phyloP scores from a whole-genome alignment of 2,888 invertebrate species.

The Isoperla grammatica region DNA sequence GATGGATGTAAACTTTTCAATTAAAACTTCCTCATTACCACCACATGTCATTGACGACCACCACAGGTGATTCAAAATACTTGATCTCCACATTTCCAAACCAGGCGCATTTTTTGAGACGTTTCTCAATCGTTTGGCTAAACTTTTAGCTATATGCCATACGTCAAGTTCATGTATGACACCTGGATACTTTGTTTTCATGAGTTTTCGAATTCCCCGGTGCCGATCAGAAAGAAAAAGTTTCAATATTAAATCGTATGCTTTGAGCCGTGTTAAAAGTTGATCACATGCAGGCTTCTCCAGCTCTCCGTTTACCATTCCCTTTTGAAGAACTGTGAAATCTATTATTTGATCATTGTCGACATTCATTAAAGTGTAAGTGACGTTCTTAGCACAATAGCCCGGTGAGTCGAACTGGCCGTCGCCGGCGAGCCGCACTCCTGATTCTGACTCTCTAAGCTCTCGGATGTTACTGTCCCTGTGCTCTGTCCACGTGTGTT shows the following conservation, averaged over 20 bases:
- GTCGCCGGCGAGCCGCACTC: slow-evolving; percentile 24
- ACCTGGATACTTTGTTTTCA: no score
- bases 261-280: neutral
- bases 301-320: neutral
- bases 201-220: no score
- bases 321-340: slow-evolving; percentile 21
- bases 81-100: neutral
- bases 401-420: slow-evolving; percentile 30
- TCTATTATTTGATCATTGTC: slow-evolving; percentile 24
- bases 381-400: slow-evolving; percentile 27
- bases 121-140: neutral
- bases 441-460: neutral
- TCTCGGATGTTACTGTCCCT: neutral
- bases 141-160: no score
- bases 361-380: slow-evolving; percentile 27
- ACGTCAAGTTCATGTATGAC: no score
- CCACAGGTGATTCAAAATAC: slow-evolving; percentile 1
- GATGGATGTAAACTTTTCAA: slow-evolving; percentile 1
- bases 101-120: neutral
- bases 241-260: neutral
- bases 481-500: neutral
- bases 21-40: neutral
- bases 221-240: no score
- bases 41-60: slow-evolving; percentile 10
- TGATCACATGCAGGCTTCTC: slow-evolving; percentile 4